Evolutionary conservation across 1,140 invertebrate genomes (phyloP), one percentile per base, ranked within the genome.

Genomic region (Zaprionus davidi): DNA sequence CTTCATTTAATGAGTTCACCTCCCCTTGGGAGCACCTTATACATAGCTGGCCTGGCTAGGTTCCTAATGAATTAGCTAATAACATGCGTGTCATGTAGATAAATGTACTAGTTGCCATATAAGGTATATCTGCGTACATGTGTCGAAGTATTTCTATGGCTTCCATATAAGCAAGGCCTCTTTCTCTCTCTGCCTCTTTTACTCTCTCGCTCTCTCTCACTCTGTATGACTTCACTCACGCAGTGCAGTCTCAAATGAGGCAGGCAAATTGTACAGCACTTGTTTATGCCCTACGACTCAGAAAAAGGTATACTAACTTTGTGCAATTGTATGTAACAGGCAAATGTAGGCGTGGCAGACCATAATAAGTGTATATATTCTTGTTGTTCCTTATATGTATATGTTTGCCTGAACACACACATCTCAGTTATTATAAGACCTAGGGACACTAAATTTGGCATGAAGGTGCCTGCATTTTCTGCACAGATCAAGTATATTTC

Each of bases 131-230:
- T 41, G 20, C 17, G 11, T 49, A 22, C 34, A n/a, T 36, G 28
- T 46, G 71, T 71, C 12, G 15, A 44, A 28, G 12, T 64, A 46
- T 44, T 71, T 71, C 20, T 76, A 71, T 65, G 73, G 73, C 73
- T 76, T 76, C 68, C 49, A 57, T 74, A 49, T 38, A 13, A 38
- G 26, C 26, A 56, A 20, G n/a, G 20, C 44, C 44, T 11, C 44
- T n/a, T n/a, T 9, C n/a, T 49, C 17, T 0, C n/a, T n/a, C 24
- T 15, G 24, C 26, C 22, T 28, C 20, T 2, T 5, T 51, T 20
- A 4, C 34, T 41, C 34, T 41, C 34, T 41, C 5, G 13, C 24
- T 31, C 41, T 20, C 13, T 26, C 38, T 28, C 49, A 26, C 22
- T 66, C n/a, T 17, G 24, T 26, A 41, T 55, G 68, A 70, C 59